Percentiles rank a stretch among this genome's conserved stretches.
phyloP scores from a whole-genome alignment of 2,888 invertebrate genomes.

The Arctia plantaginis region DNA sequence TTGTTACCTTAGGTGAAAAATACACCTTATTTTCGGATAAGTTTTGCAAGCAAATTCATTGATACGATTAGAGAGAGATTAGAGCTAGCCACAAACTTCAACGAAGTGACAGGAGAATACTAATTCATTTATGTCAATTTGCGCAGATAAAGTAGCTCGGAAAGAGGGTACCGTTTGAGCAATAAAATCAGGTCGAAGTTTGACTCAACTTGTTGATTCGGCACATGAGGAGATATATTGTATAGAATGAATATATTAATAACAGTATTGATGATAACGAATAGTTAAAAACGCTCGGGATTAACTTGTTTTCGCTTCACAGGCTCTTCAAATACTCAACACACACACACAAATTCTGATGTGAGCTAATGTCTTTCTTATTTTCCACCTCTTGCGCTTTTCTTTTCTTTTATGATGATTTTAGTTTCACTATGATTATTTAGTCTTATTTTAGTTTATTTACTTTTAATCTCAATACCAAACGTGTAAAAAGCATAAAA shows the following conservation, averaged over 20 bases:
- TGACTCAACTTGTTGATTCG: neutral
- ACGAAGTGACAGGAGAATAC: neutral
- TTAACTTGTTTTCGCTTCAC: too few relatives aligned
- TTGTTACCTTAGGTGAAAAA: neutral
- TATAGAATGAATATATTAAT: neutral
- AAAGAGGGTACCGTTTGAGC: neutral
- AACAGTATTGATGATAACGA: neutral
- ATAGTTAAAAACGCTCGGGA: too few relatives aligned
- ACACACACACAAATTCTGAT: too few relatives aligned
- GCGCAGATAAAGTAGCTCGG: neutral
- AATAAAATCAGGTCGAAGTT: neutral
- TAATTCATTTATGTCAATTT: slow-evolving; percentile 2
- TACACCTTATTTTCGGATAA: neutral
- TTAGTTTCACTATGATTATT: too few relatives aligned
- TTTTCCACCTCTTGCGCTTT: too few relatives aligned
- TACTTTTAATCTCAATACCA: too few relatives aligned
- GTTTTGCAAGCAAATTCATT: neutral
- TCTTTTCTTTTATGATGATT: too few relatives aligned
- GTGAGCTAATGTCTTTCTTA: too few relatives aligned
- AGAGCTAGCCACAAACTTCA: neutral
- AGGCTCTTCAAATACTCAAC: too few relatives aligned
- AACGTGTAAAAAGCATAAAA: too few relatives aligned
- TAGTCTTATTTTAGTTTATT: too few relatives aligned
- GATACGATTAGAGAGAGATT: too few relatives aligned
- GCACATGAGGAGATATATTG: slow-evolving; percentile 1